Evolutionary conservation across 2,888 invertebrate species (phyloP), one percentile per base, ranked within the genome.

Genomic region (Protonemura montana): DNA sequence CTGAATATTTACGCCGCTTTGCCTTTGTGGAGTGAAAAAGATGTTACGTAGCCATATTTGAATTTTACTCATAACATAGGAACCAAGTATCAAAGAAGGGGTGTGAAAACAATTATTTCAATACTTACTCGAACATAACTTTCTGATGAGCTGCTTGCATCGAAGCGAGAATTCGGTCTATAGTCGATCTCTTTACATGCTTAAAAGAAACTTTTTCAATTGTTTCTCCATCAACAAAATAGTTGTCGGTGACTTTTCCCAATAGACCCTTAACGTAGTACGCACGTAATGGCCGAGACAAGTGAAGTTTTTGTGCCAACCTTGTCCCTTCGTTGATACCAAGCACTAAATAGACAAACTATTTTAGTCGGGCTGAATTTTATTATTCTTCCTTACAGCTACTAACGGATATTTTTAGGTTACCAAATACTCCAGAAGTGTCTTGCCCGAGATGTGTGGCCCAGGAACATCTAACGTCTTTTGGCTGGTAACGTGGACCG

Each of bases 91-190:
- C 35, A 6, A 3, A 35, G 10, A 3, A n/a, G n/a, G 35, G 35
- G 35, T 35, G 3, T 35, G 35, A 35, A 35, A 35, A 35, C 3
- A 35, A 35, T 6, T 35, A 35, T 35, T 35, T 35, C 10, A 35
- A 35, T 6, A 29, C 95, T 92, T 92, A 97, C 96, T 96, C 94
- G 91, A 95, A 97, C 96, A 98, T 97, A 90, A 95, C 94, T 88
- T 94, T 94, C 90, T 98, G 98, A 91, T 98, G 97, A 5, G 95
- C 94, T 0, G 97, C 95, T 91, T 98, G 97, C 91, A 97, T 94
- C 0, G 96, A 93, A 0, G 97, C 94, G 27, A 98, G 93, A 26
- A 98, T 91, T 87, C 93, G 93, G 89, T 97, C 97, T 5, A 99
- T 91, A 88, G 94, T 93, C 76, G 92, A 92, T 86, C 94, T 92